Evolutionary conservation across 2,888 invertebrate genomes (phyloP), one percentile per base, ranked within the genome.

Genomic region (Ornithoptera alexandrae): DNA sequence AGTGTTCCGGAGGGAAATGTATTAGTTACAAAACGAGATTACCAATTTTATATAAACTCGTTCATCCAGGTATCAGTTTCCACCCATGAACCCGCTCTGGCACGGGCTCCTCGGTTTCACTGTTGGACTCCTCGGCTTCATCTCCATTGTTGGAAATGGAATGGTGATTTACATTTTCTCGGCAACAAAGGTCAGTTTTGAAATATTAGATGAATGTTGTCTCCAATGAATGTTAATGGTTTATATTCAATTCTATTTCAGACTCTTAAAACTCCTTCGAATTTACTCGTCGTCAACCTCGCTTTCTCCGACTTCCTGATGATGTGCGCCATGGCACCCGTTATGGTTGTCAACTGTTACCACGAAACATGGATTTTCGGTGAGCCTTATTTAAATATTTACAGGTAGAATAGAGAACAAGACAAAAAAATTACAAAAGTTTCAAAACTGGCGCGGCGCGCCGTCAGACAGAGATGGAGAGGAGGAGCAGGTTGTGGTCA

Each of bases 231-330:
- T 30, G 30, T 30, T 30, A 30, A 30, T 30, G 30, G 3, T 30
- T 30, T 5, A 30, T 30, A 4, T 30, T 30, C 4, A 30, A 30
- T 30, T 30, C 4, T 30, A 30, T 30, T 30, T 30, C 30, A 30
- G 30, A 30, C 30, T 30, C 30, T 30, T 30, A 30, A 30, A 30
- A 97, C 98, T 53, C 98, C 98, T 62, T 97, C 98, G 74, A 98
- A 98, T 87, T 93, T 98, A 78, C 93, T 98, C 77, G 96, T 98
- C 71, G 95, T 98, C 72, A 98, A 98, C 90, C 94, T 98, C 81
- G 98, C 98, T 56, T 95, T 98, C 86, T 97, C 97, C 69, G 97
- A 98, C 84, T 97, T 98, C 83, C 93, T 96, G 74, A 97, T 98
- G 96, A 98, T 98, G 97, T 91, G 95, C 78, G 88, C 92, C 77